phyloP scores from a whole-genome alignment of 1,140 invertebrate species.

The Drosophila truncata region DNA sequence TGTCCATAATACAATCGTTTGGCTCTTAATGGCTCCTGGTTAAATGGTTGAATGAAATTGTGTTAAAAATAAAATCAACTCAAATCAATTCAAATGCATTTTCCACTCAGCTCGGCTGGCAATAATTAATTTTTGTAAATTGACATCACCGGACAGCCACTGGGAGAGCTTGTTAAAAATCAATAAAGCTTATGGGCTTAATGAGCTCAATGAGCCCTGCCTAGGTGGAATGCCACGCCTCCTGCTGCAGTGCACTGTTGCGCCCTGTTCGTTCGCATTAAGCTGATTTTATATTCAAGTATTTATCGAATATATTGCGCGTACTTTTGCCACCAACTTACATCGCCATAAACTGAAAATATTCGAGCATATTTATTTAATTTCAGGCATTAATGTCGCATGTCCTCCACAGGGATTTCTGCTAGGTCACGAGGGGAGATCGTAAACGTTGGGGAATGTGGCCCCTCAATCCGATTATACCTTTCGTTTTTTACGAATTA shows the following conservation, averaged over 20 bases:
- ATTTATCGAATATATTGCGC: constrained; percentile 38
- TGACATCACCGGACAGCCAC: constrained; percentile 16
- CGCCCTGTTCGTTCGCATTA: constrained; percentile 25
- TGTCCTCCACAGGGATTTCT: constrained; percentile 26
- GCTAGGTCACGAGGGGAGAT: constrained; percentile 29
- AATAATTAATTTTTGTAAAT: constrained; percentile 68
- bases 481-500: neutral
- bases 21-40: constrained; percentile 20
- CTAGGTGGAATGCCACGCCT: constrained; percentile 9
- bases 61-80: constrained; percentile 41
- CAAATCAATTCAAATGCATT: constrained; percentile 59
- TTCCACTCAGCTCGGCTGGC: constrained; percentile 29
- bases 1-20: constrained; percentile 17
- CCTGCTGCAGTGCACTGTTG: no score
- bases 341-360: constrained; percentile 39
- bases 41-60: constrained; percentile 26
- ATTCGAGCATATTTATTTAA: constrained; percentile 49
- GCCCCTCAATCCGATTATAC: neutral
- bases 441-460: constrained; percentile 10
- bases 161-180: constrained; percentile 64
- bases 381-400: constrained; percentile 33
- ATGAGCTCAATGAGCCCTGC: constrained; percentile 52
- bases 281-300: constrained; percentile 61
- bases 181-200: constrained; percentile 72
- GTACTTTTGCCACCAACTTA: constrained; percentile 35